A percentile compares a stretch with the other conserved stretches of the same genome.
phyloP scores from a whole-genome alignment of 2,113 vertebrate genomes.

The Promerops cafer region DNA sequence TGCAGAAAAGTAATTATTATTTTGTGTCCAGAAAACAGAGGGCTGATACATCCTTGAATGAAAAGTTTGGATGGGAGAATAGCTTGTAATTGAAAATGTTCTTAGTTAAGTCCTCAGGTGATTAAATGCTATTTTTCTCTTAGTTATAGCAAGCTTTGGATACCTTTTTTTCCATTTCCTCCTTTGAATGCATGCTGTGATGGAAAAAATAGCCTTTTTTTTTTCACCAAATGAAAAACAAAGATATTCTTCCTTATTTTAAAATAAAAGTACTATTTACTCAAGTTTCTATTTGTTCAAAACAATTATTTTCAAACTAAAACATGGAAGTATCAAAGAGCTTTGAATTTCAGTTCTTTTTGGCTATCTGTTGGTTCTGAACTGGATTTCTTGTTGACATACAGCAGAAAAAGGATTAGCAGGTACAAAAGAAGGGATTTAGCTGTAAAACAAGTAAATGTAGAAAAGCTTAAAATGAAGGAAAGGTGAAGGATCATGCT shows the following conservation, averaged over 20 bases:
- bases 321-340: neutral
- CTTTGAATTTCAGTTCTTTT: neutral
- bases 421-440: neutral
- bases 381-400: neutral
- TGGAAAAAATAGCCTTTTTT: neutral
- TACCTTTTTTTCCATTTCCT: neutral
- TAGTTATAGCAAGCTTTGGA: fast-evolving
- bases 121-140: neutral
- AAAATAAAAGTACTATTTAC: neutral
- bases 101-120: neutral
- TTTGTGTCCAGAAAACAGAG: neutral
- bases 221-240: neutral
- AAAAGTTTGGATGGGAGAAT: neutral
- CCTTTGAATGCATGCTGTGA: neutral
- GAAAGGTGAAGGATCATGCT: neutral
- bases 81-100: neutral
- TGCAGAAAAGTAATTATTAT: neutral
- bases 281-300: neutral
- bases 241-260: neutral
- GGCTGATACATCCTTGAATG: neutral
- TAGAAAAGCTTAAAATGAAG: neutral
- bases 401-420: neutral
- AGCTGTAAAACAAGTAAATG: neutral
- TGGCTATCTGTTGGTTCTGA: neutral
- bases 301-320: neutral